Conservation (phyloP, 2,888 invertebrate species). For the Paralinhomoeus sp. region DNA sequence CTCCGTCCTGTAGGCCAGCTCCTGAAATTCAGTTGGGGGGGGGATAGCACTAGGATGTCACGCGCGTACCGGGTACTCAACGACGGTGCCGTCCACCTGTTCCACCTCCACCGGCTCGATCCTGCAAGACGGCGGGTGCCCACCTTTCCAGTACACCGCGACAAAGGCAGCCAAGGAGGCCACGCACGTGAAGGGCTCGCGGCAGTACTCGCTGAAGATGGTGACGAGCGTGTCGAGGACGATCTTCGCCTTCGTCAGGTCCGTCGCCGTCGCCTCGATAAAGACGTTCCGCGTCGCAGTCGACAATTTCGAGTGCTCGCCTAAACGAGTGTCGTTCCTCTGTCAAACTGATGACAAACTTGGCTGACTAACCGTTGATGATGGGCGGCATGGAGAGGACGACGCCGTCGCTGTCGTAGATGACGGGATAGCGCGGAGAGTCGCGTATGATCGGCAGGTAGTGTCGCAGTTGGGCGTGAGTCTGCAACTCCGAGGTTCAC, state of each 20-base stretch:
- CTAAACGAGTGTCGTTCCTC: slow-evolving; percentile 13
- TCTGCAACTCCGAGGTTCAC: slow-evolving; percentile 36
- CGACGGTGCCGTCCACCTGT: slow-evolving; percentile 44
- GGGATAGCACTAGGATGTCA: background rate
- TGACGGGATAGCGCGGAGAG: slow-evolving; percentile 77
- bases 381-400: slow-evolving; percentile 90
- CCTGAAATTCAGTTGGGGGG: slow-evolving; percentile 8
- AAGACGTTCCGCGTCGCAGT: slow-evolving; percentile 80
- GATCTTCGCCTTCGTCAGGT: slow-evolving; percentile 78
- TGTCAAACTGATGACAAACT: no score
- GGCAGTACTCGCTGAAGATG: slow-evolving; percentile 75
- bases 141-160: background rate
- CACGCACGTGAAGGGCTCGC: slow-evolving; percentile 40
- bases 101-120: slow-evolving; percentile 64
- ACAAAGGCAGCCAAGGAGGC: background rate
- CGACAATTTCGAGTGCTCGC: slow-evolving; percentile 80
- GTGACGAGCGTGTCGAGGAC: slow-evolving; percentile 80
- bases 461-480: slow-evolving; percentile 72
- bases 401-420: slow-evolving; percentile 64
- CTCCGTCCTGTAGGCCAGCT: slow-evolving; percentile 15
- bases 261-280: slow-evolving; percentile 91
- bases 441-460: slow-evolving; percentile 79
- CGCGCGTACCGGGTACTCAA: slow-evolving; percentile 1
- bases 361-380: slow-evolving; percentile 45
- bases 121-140: slow-evolving; percentile 16